Evolutionary conservation across 2,797 vertebrate species (phyloP), one percentile per base, ranked within the genome.

Genomic region (Lemur catta): DNA sequence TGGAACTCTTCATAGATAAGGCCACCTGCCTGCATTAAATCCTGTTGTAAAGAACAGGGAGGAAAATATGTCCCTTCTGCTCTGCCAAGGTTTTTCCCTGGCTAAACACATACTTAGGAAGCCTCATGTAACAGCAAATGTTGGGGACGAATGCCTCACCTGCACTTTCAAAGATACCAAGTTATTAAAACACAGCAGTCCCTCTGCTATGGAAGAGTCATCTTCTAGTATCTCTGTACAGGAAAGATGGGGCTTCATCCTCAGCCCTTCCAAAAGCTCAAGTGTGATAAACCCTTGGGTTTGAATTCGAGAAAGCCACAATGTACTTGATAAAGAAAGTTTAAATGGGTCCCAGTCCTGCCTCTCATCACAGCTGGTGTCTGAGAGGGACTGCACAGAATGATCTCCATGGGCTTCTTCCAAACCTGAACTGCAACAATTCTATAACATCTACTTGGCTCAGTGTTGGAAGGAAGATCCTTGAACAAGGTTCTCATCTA

Each of bases 1-100:
- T 79, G 93, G 30, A 94, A 65, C 24, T 41, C 61, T 30, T 94
- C 74, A 84, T 89, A 95, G 96, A 81, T 78, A 69, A 80, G 28
- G 5, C 76, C 65, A 72, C 48, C 78, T 67, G 38, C 67, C 88
- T 85, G 30, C 79, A 50, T 81, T 71, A 92, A 7, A 14, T 88
- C 59, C 30, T 96, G 3, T 63, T 80, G 17, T 78, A 59, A 93
- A 69, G 57, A 85, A 78, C 18, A 61, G 10, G 17, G 59, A 92
- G 11, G 61, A 50, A 92, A 93, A 69, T 15, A 52, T 61, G n/a
- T 55, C 63, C 38, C 59, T 74, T 50, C 61, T 1, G 0, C 6
- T 78, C 52, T 94, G 78, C 74, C 78, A 85, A 79, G 4, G 24
- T 18, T 85, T 91, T 72, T 82, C 35, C 22, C 67, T 63, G 33